Percentiles rank a stretch among this genome's conserved stretches.
phyloP scores from a whole-genome alignment of 2,113 vertebrate species.

The Mungos mungo region DNA sequence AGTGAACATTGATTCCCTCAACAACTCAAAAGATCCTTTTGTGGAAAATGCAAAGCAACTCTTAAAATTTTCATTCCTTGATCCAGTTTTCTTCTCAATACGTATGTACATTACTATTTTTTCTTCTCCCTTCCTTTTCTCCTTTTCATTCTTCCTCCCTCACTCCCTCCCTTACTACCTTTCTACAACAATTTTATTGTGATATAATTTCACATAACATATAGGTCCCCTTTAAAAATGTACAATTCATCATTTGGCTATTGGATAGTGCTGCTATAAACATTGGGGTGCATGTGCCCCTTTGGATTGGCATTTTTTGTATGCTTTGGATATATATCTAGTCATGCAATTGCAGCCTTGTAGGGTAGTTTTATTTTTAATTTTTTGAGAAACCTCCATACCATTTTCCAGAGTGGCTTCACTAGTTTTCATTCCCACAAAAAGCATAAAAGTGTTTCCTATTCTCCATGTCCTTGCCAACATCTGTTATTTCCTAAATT shows the following conservation, averaged over 20 bases:
- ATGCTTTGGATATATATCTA: too few relatives aligned
- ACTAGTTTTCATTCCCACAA: too few relatives aligned
- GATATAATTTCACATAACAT: not conserved
- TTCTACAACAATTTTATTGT: not conserved
- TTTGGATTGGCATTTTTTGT: too few relatives aligned
- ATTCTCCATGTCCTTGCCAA: too few relatives aligned
- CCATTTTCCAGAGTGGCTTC: too few relatives aligned
- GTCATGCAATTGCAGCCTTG: too few relatives aligned
- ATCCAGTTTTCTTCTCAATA: conserved; percentile 70
- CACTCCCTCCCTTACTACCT: not conserved
- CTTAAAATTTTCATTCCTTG: conserved; percentile 82
- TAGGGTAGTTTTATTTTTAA: too few relatives aligned
- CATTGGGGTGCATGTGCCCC: too few relatives aligned
- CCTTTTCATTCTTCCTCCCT: not conserved
- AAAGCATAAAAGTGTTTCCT: too few relatives aligned
- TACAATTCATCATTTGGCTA: not conserved
- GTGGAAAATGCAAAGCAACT: conserved; percentile 86
- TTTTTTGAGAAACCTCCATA: too few relatives aligned
- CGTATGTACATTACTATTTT: conserved; percentile 76
- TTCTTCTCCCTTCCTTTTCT: not conserved
- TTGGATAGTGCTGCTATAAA: too few relatives aligned
- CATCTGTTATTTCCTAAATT: too few relatives aligned
- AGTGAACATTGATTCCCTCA: conserved; percentile 91
- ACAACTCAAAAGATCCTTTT: conserved; percentile 90
- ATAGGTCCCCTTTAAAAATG: not conserved